Conservation (phyloP, 2,797 vertebrate genomes). For the Megalops cyprinoides region DNA sequence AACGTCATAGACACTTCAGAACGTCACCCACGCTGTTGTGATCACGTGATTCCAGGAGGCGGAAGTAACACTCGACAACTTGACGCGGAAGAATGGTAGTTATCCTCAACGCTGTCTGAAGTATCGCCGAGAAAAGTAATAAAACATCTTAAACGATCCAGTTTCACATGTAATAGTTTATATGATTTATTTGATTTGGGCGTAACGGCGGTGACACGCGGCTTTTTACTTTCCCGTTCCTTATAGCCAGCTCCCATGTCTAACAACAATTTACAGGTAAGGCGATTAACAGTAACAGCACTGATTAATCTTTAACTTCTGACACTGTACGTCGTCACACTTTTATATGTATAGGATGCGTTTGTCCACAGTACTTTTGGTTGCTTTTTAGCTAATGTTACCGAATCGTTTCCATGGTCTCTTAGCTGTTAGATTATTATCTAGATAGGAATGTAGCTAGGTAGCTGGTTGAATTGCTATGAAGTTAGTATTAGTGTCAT, state of each 20-base stretch:
- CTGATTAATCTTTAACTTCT: too few relatives aligned
- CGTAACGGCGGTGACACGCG: background rate
- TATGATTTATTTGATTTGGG: background rate
- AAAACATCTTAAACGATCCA: slow-evolving; percentile 39
- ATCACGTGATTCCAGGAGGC: slow-evolving; percentile 49
- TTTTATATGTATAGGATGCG: too few relatives aligned
- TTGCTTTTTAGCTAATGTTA: too few relatives aligned
- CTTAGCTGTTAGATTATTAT: too few relatives aligned
- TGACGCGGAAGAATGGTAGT: slow-evolving; percentile 75
- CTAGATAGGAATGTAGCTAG: too few relatives aligned
- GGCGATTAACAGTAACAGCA: background rate
- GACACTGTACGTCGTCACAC: too few relatives aligned
- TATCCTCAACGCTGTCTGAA: background rate
- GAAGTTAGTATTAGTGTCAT: too few relatives aligned
- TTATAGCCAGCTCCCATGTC: slow-evolving; percentile 70
- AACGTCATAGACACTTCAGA: too few relatives aligned
- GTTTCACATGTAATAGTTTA: background rate
- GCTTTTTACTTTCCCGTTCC: background rate
- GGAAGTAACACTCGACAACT: slow-evolving; percentile 67
- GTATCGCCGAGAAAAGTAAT: background rate
- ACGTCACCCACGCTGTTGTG: too few relatives aligned
- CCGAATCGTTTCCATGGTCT: too few relatives aligned
- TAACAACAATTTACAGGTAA: slow-evolving; percentile 82
- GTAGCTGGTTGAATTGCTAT: too few relatives aligned
- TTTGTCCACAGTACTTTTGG: too few relatives aligned